Conservation (phyloP, 92 coral and sea anemone genomes). For the Hydrozoanthus gracilis region DNA sequence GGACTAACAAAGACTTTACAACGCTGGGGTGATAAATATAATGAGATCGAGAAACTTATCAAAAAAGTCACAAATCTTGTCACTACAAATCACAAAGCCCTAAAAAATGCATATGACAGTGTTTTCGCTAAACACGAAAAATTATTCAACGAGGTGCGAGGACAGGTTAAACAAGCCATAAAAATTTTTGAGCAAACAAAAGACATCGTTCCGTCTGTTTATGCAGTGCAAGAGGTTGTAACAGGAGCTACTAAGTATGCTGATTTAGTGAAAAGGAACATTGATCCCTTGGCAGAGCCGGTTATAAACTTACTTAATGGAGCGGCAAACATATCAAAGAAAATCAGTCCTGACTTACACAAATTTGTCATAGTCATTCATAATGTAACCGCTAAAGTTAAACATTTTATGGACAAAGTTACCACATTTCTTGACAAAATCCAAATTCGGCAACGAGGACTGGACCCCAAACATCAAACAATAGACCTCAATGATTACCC, state of each 20-base stretch:
- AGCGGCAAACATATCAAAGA: constrained; percentile 79
- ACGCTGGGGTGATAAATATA: constrained; percentile 51
- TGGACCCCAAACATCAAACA: constrained; percentile 74
- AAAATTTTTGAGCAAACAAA: constrained; percentile 74
- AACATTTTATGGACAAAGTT: constrained; percentile 76
- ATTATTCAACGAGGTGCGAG: constrained; percentile 72
- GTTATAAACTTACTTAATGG: constrained; percentile 80
- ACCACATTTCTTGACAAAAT: constrained; percentile 78
- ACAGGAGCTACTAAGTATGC: constrained; percentile 80
- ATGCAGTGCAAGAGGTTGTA: constrained; percentile 75
- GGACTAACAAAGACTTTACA: constrained; percentile 33
- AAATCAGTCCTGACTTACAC: constrained; percentile 76
- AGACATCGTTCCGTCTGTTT: constrained; percentile 75
- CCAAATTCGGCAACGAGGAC: constrained; percentile 91
- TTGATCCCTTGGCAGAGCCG: constrained; percentile 73
- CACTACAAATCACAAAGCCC: constrained; percentile 71
- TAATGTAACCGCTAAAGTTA: constrained; percentile 67
- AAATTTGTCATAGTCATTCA: constrained; percentile 68
- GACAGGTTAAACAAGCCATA: constrained; percentile 72
- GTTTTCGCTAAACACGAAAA: constrained; percentile 73
- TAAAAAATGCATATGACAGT: constrained; percentile 77
- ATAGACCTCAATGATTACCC: constrained; percentile 75
- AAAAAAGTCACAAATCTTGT: constrained; percentile 72
- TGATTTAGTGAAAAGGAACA: constrained; percentile 65
- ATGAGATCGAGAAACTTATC: constrained; percentile 62